Evolutionary conservation across 2,113 vertebrate species (phyloP).

Genomic region (Micronycteris hirsuta): DNA sequence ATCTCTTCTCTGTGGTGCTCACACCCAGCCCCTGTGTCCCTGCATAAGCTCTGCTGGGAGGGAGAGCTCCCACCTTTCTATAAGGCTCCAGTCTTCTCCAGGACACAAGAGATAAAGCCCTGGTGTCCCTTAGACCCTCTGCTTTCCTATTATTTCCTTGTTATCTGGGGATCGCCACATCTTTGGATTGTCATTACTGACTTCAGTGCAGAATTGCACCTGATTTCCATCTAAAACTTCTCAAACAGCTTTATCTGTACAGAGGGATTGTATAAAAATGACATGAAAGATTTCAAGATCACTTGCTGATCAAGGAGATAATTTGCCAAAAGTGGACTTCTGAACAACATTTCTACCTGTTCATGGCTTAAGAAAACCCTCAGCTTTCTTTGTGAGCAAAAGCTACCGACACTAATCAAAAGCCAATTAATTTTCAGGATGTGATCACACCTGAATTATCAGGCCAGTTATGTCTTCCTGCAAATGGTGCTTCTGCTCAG

Average conservation of each 20-base stretch:
- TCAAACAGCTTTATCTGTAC: slow-evolving; percentile 33
- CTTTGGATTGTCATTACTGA: slow-evolving; percentile 40
- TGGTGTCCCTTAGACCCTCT: not conserved
- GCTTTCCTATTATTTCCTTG: slow-evolving; percentile 14
- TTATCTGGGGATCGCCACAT: not conserved
- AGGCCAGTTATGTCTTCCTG: not conserved
- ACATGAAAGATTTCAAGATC: slow-evolving; percentile 12
- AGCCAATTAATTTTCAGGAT: not conserved
- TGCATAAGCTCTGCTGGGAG: fast-evolving
- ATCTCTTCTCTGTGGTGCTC: not conserved
- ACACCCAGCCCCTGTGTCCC: not conserved
- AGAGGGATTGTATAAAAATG: slow-evolving; percentile 6
- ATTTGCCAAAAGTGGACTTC: slow-evolving; percentile 13
- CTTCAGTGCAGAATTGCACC: slow-evolving; percentile 39
- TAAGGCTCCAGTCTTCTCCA: not conserved
- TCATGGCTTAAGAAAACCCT: not conserved
- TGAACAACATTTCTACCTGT: not conserved
- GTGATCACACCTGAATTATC: not conserved
- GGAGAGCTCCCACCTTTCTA: not conserved
- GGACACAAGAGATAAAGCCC: slow-evolving; percentile 12
- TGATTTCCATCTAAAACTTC: slow-evolving; percentile 54
- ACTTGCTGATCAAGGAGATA: slow-evolving; percentile 37
- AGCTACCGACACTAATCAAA: not conserved
- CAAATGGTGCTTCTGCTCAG: not conserved
- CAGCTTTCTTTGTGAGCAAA: not conserved